These are phyloP conservation scores for Archivesica marissinica DNA, from an alignment of 1,140 invertebrate genomes.

Conservation along the genomic window DNA sequence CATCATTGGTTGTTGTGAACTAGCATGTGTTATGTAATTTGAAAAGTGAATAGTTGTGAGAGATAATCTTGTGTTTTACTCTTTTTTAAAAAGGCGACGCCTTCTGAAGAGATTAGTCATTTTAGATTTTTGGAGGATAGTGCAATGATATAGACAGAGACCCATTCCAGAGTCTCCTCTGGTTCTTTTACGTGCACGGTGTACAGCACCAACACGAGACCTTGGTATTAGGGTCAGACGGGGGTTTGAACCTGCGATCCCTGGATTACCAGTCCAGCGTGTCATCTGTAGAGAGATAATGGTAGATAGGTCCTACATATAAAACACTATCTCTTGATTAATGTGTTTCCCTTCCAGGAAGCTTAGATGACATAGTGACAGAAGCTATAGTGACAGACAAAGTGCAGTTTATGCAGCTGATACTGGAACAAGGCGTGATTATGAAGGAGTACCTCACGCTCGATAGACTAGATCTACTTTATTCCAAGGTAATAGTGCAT, in stretches of 20 bases:
- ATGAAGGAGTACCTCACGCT: constrained; percentile 98
- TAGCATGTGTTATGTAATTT: too few relatives aligned
- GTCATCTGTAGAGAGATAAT: neutral
- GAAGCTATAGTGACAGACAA: constrained; percentile 97
- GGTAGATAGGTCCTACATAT: neutral
- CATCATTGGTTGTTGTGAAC: too few relatives aligned
- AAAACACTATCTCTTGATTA: neutral
- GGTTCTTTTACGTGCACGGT: too few relatives aligned
- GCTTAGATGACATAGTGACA: constrained; percentile 97
- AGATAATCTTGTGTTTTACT: too few relatives aligned
- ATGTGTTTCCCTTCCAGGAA: constrained; percentile 85
- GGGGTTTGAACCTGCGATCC: neutral
- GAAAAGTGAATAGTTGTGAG: too few relatives aligned
- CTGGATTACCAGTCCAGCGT: neutral
- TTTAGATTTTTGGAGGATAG: too few relatives aligned
- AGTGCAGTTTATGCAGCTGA: constrained; percentile 97
- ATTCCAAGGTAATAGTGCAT: constrained; percentile 86
- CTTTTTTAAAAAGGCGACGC: too few relatives aligned
- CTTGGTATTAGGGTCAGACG: too few relatives aligned
- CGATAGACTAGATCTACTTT: constrained; percentile 94
- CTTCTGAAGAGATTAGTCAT: too few relatives aligned
- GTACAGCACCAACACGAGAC: too few relatives aligned
- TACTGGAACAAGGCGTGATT: constrained; percentile 97
- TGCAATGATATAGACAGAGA: too few relatives aligned
- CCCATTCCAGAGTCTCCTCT: too few relatives aligned